Conservation (phyloP, 2,888 invertebrate genomes). For the Leptinotarsa tumamoca region DNA sequence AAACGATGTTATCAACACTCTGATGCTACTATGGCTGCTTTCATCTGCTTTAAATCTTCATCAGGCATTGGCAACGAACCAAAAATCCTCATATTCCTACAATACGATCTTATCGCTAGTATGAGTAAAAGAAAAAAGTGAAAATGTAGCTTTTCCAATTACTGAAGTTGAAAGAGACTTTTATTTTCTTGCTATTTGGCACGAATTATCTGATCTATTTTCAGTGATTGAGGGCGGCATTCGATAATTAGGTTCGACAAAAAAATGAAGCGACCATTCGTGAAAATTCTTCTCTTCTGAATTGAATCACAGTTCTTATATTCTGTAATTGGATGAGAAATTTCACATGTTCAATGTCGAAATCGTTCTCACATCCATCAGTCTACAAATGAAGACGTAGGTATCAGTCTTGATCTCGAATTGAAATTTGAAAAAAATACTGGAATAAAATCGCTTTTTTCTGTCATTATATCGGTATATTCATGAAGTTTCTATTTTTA, state of each 20-base stretch:
- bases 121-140: neutral
- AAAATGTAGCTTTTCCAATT: neutral
- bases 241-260: slow-evolving; percentile 11
- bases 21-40: too few species aligned
- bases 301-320: slow-evolving; percentile 7
- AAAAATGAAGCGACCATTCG: neutral
- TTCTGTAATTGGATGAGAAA: slow-evolving; percentile 12
- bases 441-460: too few species aligned
- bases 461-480: too few species aligned
- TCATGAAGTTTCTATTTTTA: too few species aligned
- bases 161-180: slow-evolving; percentile 2
- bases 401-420: neutral
- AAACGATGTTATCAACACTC: too few species aligned
- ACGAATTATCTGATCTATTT: slow-evolving; percentile 18
- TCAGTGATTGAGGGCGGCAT: neutral
- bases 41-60: too few species aligned
- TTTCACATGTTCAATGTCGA: neutral
- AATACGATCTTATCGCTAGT: neutral
- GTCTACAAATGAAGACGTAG: neutral
- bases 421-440: neutral
- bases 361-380: slow-evolving; percentile 1
- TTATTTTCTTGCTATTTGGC: neutral
- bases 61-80: too few species aligned
- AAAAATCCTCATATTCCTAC: neutral
- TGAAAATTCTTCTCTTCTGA: neutral